Base-by-base conservation (phyloP, 2,797 vertebrate species). In the Fistularia tabacaria region DNA sequence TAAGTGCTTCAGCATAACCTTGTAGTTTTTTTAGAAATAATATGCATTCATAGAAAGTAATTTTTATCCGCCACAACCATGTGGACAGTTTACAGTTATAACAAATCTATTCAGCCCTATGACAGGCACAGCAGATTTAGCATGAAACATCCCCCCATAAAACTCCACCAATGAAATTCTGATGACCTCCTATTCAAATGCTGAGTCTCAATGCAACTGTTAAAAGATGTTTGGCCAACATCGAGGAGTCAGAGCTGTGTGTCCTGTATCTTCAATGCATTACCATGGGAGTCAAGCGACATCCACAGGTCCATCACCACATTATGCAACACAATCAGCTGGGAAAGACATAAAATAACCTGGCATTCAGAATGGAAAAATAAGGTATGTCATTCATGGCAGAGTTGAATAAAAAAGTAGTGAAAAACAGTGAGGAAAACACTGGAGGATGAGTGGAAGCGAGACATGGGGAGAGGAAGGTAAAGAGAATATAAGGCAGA, bases 221-320 rank as follows among this genome's bases (percentile, higher is more conserved):
- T 66, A 80, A 85, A 85, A 81, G 67, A 80, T 73, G 71, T 78
- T 64, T 72, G 60, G 49, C 36, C 58, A 13, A 52, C 41, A 13
- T 53, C 25, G 42, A 38, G 46, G 58, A n/a, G 64, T 71, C 62
- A 58, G 68, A 60, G 65, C 68, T 64, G 51, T 54, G 60, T 58
- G 64, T 37, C 64, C 59, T 50, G 57, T 57, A 49, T 66, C 58
- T 38, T 40, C 61, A 59, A n/a, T 10, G 46, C 67, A 68, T 56
- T 63, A 60, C 62, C 61, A 13, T 51, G 57, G 77, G 71, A 81
- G 76, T 85, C 77, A 80, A 61, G 56, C 78, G 65, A 77, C 63
- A 72, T 81, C 74, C 51, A 36, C 59, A 48, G 74, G 73, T 81
- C 88, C 87, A 91, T 91, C 89, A 88, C 83, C 78, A 80, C 86